Base-by-base conservation (phyloP, 1,140 invertebrate genomes). In the Galendromus occidentalis region DNA sequence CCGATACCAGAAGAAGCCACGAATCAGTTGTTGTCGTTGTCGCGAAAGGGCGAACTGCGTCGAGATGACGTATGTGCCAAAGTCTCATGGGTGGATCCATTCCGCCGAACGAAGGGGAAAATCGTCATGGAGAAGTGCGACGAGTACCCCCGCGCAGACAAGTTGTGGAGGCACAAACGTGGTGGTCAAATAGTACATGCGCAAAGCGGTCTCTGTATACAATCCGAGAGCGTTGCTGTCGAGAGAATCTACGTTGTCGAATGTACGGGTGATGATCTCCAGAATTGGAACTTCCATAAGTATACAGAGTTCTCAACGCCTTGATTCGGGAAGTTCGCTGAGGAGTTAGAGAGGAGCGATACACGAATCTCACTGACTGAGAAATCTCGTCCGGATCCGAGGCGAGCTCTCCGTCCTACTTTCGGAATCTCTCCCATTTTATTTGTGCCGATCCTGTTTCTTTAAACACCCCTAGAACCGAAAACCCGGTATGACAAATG, bases 51-150 rank as follows among this genome's bases (percentile, higher is more conserved):
- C 20, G 82, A 89, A 73, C 73, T 90, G 14, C 75, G 87, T 44
- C 80, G 86, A 72, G 87, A 90, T 75, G 83, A 86, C 70, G 78
- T 80, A 42, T 91, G 88, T 76, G 84, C 84, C 7, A 76, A 79
- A 73, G 78, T 69, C n/a, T 63, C 69, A 68, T 59, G 69, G 30
- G 64, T 68, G 42, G 18, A 64, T 63, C 30, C 64, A 55, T 74
- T 75, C 66, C 68, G 70, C 70, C 67, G 68, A 69, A 14, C 51
- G 20, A 72, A 75, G 68, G 77, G 82, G 30, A 74, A 77, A 67
- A 79, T 83, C 76, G 74, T 73, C 5, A 76, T 77, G 68, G 66
- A 70, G 39, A 71, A 71, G 41, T 66, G 47, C 30, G 20, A 69
- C 18, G 41, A 63, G 9, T 18, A 66, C 18, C 65, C 73, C 28